Evolutionary conservation across 2,888 invertebrate species (phyloP), one percentile per base, ranked within the genome.

Genomic region (Nymphalis polychloros): DNA sequence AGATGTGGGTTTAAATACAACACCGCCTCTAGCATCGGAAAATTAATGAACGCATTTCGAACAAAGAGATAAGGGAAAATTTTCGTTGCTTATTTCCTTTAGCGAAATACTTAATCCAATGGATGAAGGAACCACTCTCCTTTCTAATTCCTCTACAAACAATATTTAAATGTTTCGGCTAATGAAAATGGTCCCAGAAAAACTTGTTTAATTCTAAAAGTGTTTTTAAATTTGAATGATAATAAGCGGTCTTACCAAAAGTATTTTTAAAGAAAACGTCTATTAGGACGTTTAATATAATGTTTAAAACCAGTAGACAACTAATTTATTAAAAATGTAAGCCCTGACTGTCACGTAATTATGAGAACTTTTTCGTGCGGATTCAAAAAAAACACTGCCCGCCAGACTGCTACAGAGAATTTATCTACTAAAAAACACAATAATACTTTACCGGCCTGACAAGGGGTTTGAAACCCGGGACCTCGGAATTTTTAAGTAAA

Each of bases 41-140:
- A 63, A 83, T 83, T 82, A 82, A 84, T 83, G 81, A 84, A 82
- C 78, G 77, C 76, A 75, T 80, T 73, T 73, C 76, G 75, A 77
- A 79, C 82, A 84, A 83, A 83, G 79, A 80, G 80, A 81, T 79
- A 77, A 77, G 75, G 70, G 75, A 80, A 66, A 77, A 78, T 73
- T 75, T 80, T 79, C 79, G 75, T 77, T 76, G 74, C 77, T 77
- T 78, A 79, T 78, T 78, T 76, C 76, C 65, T 69, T 71, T 68
- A 72, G 65, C 68, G 70, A 76, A 72, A 71, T 70, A 72, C 71
- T 71, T 77, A 78, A 77, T 76, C 76, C 70, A 69, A 27, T 17
- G 59, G 65, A 71, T 70, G 70, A 69, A 69, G 63, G 62, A 53
- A 70, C 61, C 67, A 59, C 63, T 70, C 50, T 57, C 67, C 67